Evolutionary conservation across 2,888 invertebrate species (phyloP).

Genomic region (Heteropelma amictum): DNA sequence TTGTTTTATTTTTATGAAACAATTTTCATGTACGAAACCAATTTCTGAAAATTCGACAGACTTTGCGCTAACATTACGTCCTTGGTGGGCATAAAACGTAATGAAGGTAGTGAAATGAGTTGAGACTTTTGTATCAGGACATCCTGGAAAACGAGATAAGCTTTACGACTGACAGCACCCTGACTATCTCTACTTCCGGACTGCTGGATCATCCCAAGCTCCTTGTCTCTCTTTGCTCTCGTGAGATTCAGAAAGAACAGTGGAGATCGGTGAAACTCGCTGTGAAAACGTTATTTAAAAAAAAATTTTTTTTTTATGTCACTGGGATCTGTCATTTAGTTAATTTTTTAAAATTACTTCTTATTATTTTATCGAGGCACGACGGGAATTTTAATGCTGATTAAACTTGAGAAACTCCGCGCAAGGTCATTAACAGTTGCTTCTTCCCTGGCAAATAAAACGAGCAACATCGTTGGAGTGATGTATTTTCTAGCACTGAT

Average conservation of each 20-base stretch:
- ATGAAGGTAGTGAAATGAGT: conserved; percentile 12
- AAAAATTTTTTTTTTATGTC: conserved; percentile 6
- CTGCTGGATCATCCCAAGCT: conserved; percentile 18
- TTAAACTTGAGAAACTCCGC: not conserved
- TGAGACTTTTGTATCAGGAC: conserved; percentile 3
- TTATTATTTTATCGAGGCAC: not conserved
- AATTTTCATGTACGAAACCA: not conserved
- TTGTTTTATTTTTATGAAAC: no score
- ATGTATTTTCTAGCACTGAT: not conserved
- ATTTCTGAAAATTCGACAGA: not conserved
- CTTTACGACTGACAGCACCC: conserved; percentile 63
- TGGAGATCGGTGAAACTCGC: not conserved
- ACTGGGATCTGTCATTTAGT: conserved; percentile 13
- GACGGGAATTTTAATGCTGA: conserved; percentile 1
- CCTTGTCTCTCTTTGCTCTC: no score
- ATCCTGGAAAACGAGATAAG: conserved; percentile 47
- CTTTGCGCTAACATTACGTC: not conserved
- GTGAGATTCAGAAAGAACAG: conserved; percentile 5
- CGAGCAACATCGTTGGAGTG: not conserved
- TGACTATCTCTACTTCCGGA: conserved; percentile 41
- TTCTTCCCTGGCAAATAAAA: not conserved
- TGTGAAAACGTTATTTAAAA: not conserved
- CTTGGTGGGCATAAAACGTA: not conserved
- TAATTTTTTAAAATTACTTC: no score
- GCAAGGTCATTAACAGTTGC: not conserved